A percentile compares a stretch with the other conserved stretches of the same genome.
These are phyloP conservation scores for Isoperla grammatica DNA, from an alignment of 2,888 invertebrate species.

Conservation along the genomic window DNA sequence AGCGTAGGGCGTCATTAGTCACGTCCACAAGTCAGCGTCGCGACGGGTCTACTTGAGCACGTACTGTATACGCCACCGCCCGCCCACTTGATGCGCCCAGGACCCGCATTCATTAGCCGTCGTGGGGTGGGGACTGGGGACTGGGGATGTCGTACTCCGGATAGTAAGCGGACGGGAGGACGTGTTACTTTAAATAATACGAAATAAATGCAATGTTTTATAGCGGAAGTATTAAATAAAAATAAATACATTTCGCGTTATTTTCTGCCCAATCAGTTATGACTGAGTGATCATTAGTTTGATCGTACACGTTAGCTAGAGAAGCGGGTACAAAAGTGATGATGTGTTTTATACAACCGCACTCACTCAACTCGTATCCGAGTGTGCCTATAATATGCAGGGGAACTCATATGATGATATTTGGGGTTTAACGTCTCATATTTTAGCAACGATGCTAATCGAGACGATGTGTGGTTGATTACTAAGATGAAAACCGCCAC, in stretches of 20 bases:
- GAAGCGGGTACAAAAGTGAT: too few relatives aligned
- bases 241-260: too few relatives aligned
- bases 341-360: not conserved
- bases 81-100: conserved; percentile 3
- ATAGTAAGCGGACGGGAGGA: not conserved
- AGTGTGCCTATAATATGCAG: not conserved
- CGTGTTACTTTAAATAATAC: not conserved
- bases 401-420: not conserved
- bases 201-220: not conserved
- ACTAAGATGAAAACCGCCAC: too few relatives aligned
- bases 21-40: conserved; percentile 21
- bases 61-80: conserved; percentile 4
- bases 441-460: too few relatives aligned
- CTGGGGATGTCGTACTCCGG: not conserved
- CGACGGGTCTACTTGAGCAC: conserved; percentile 22
- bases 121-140: not conserved
- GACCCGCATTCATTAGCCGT: not conserved
- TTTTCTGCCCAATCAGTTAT: too few relatives aligned
- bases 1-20: conserved; percentile 23
- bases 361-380: not conserved
- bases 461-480: too few relatives aligned
- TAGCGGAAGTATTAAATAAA: too few relatives aligned
- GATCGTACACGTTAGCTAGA: too few relatives aligned
- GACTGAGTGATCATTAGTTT: too few relatives aligned
- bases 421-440: too few relatives aligned